Evolutionary conservation across 2,113 vertebrate genomes (phyloP).

Genomic region (Philantomba maxwellii): DNA sequence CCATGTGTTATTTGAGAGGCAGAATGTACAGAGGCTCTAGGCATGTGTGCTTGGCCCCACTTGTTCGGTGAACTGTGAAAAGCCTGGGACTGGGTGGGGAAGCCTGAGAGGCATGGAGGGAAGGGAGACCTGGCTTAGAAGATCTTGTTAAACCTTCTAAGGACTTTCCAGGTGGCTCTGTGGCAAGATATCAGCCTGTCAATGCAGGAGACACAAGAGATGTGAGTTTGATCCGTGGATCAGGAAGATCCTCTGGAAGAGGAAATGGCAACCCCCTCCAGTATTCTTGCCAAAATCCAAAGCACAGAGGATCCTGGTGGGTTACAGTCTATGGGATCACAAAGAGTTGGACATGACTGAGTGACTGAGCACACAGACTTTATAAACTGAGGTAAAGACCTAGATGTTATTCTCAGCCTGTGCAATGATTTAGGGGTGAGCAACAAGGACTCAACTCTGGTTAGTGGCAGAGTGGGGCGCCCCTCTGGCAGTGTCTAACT

Average conservation of each 20-base stretch:
- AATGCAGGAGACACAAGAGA: not conserved
- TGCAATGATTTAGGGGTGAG: not conserved
- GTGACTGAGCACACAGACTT: not conserved
- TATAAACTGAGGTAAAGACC: not conserved
- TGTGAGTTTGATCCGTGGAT: not conserved
- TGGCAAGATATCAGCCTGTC: not conserved
- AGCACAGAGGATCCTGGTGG: not conserved
- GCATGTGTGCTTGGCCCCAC: not conserved
- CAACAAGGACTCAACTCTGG: too few species aligned
- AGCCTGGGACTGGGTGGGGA: not conserved
- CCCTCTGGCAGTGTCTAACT: fast-evolving
- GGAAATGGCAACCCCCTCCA: not conserved
- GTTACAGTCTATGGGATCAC: not conserved
- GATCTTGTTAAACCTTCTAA: not conserved
- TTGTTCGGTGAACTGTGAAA: not conserved
- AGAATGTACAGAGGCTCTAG: too few species aligned
- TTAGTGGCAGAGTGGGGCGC: fast-evolving
- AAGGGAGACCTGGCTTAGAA: not conserved
- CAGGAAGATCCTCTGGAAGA: not conserved
- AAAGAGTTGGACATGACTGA: not conserved
- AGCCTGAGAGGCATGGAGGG: not conserved
- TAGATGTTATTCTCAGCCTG: not conserved
- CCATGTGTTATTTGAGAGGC: not conserved
- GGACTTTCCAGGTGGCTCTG: not conserved
- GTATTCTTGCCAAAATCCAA: not conserved